Percentiles rank a stretch among this genome's conserved stretches.
Conservation (phyloP, 1,140 invertebrate genomes). For the Phymorhynchus buccinoides region DNA sequence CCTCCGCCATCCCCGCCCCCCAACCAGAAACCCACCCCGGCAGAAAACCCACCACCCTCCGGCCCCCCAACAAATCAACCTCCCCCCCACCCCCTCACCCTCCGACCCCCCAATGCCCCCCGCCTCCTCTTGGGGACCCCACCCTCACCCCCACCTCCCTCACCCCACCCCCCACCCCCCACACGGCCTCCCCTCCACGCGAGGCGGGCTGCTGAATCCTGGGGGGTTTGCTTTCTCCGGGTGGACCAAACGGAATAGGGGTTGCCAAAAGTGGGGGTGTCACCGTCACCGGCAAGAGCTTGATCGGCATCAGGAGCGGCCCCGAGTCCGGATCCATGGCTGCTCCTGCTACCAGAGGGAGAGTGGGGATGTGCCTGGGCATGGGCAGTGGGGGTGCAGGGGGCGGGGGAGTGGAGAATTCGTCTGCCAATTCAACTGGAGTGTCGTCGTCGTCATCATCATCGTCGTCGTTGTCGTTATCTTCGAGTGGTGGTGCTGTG, state of each 20-base stretch:
- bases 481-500: not conserved
- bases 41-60: not conserved
- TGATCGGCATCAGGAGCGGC: not conserved
- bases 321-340: too few relatives aligned
- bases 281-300: not conserved
- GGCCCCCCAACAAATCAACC: not conserved
- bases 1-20: not conserved
- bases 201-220: not conserved
- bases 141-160: not conserved
- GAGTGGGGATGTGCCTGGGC: not conserved
- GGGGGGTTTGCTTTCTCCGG: too few relatives aligned
- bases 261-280: not conserved
- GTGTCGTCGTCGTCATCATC: not conserved
- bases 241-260: not conserved
- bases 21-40: too few relatives aligned
- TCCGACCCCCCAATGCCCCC: not conserved
- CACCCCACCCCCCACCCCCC: not conserved
- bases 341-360: not conserved
- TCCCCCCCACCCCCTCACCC: not conserved
- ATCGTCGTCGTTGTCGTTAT: not conserved
- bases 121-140: not conserved
- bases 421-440: too few relatives aligned
- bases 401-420: not conserved
- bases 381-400: not conserved
- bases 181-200: too few relatives aligned